These are phyloP conservation scores for Plebejus melissa DNA, from an alignment of 2,888 invertebrate genomes.

Conservation along the genomic window DNA sequence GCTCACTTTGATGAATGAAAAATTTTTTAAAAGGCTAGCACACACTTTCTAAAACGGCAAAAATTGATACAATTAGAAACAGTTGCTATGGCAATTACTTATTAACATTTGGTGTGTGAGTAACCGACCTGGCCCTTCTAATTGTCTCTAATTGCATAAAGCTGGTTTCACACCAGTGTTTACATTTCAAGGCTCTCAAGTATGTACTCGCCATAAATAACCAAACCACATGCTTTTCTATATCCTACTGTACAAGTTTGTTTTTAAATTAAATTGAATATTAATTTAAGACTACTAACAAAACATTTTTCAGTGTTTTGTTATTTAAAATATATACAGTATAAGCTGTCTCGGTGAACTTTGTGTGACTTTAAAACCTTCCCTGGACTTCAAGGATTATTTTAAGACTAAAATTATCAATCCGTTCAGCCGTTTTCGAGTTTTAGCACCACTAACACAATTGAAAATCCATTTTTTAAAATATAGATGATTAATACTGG, in stretches of 20 bases:
- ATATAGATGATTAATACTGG: too few relatives aligned
- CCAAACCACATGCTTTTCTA: background rate
- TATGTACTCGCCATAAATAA: background rate
- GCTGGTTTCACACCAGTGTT: background rate
- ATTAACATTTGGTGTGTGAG: constrained; percentile 10
- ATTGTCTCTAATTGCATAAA: constrained; percentile 27
- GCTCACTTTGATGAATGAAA: background rate
- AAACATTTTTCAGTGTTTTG: too few relatives aligned
- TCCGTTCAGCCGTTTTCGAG: too few relatives aligned
- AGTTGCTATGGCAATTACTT: constrained; percentile 28
- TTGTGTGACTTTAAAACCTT: too few relatives aligned
- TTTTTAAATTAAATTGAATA: too few relatives aligned
- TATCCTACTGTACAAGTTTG: background rate
- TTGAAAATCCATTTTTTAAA: too few relatives aligned
- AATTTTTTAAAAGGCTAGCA: background rate
- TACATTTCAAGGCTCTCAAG: constrained; percentile 9
- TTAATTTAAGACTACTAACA: too few relatives aligned
- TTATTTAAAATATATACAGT: too few relatives aligned
- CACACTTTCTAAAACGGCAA: background rate
- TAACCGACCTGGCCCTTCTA: constrained; percentile 28
- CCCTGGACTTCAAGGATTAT: too few relatives aligned
- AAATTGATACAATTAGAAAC: constrained; percentile 16
- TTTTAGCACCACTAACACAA: too few relatives aligned
- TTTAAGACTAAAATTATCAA: too few relatives aligned
- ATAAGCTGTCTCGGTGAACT: too few relatives aligned